Evolutionary conservation across 2,888 invertebrate genomes (phyloP), one percentile per base, ranked within the genome.

Genomic region (Troglohyphantes excavatus): DNA sequence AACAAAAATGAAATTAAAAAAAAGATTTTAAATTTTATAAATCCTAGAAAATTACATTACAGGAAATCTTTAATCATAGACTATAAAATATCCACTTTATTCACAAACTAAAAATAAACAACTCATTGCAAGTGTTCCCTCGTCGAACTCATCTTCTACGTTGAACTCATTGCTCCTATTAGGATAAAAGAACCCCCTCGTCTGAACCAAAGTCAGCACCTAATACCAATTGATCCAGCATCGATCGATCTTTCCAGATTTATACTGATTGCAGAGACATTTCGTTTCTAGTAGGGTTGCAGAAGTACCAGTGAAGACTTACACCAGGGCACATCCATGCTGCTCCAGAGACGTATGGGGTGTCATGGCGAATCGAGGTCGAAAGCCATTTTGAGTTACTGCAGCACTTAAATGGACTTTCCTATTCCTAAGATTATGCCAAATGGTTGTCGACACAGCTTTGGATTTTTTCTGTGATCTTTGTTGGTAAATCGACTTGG

Each of bases 231-330:
- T 53, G 53, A 53, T 53, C 53, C 53, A 53, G 13, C 53, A 5
- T 13, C 53, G 0, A 53, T 53, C 53, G 53, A 53, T 53, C n/a
- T 11, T 13, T 17, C 53, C 17, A 53, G 53, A 53, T 53, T 53
- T 53, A 53, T 53, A 7, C 53, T 53, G 53, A 53, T 53, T 53
- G 53, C n/a, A 53, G 53, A n/a, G 53, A 17, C 53, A 53, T 53
- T 53, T 17, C 53, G 53, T n/a, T 33, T 17, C 53, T n/a, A 13
- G 53, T 53, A 53, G 53, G n/a, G 13, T n/a, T n/a, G 2, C 17
- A 53, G 53, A 13, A 53, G 53, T 53, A 53, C 53, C 53, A 53
- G n/a, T n/a, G n/a, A 53, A 39, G 39, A 39, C 7, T 39, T 39
- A 7, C 13, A 13, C 39, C 3, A 39, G 13, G 9, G 13, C 39